Base-by-base conservation (phyloP, 2,888 invertebrate species). In the Amorpha juglandis region DNA sequence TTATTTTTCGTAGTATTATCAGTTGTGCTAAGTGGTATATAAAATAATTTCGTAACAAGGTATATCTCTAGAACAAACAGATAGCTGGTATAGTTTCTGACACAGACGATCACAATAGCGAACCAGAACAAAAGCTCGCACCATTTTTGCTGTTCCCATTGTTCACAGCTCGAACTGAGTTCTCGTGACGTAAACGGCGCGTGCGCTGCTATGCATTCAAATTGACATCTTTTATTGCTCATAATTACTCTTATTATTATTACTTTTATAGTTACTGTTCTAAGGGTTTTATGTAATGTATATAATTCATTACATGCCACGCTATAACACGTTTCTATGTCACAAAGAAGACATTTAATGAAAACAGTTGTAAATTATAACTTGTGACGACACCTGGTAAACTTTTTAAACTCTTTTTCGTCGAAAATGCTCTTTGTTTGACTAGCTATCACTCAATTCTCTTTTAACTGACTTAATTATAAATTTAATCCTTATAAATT, bases 141-240 rank as follows among this genome's bases (percentile, higher is more conserved):
- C 91, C 91, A 89, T 92, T 90, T 91, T 88, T 83, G 87, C 88
- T 77, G 82, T 72, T 78, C 74, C 87, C 81, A 91, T 92, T 91
- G 91, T 92, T 91, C 80, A 79, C 79, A 74, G 81, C 84, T 89
- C 89, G 91, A 92, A 90, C 90, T 89, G 92, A 91, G 91, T 87
- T 89, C 83, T 89, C 86, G 85, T 92, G 91, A 90, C 91, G 90
- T 83, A 79, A 78, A 75, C 81, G 84, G 88, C 88, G 91, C 91
- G 91, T 90, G 92, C 90, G 87, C 80, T 74, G 88, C 73, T 84
- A 84, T 78, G 90, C 90, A 91, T 92, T 92, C 83, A 88, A 90
- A 92, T 90, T 77, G 77, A 77, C 78, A 79, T 81, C 74, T 81
- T 79, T 84, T 81, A 81, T 82, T 82, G 75, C 75, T 83, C 76